Evolutionary conservation across 2,113 vertebrate species (phyloP).

Genomic region (Actenoides hombroni): DNA sequence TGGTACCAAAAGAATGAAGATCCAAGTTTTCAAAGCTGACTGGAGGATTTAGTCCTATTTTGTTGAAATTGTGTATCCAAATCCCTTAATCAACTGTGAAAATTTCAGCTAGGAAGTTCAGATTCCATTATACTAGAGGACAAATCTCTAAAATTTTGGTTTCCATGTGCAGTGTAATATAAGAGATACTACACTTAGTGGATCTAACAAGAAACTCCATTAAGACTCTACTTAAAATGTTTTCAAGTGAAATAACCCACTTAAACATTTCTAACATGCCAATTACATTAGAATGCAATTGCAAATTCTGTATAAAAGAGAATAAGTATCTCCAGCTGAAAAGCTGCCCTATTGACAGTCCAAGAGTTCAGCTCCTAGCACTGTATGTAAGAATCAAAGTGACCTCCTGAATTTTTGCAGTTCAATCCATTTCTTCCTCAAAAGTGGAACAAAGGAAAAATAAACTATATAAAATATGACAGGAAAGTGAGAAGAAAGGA

Average conservation of each 20-base stretch:
- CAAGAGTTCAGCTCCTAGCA: neutral
- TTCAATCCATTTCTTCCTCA: neutral
- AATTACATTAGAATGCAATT: neutral
- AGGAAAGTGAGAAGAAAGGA: neutral
- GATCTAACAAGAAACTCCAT: neutral
- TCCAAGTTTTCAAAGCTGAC: neutral
- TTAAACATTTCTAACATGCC: neutral
- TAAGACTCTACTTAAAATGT: neutral
- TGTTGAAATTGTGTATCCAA: neutral
- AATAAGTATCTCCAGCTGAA: neutral
- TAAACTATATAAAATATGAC: neutral
- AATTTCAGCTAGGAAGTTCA: neutral
- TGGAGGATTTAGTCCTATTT: neutral
- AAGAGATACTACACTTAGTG: neutral
- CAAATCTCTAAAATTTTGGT: neutral
- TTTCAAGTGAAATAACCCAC: neutral
- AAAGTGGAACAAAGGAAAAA: neutral
- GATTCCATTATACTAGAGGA: neutral
- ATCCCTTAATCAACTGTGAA: neutral
- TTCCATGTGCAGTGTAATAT: neutral
- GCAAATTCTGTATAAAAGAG: neutral
- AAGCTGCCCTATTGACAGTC: neutral
- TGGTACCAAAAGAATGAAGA: neutral
- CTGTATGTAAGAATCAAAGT: neutral
- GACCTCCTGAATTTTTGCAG: neutral